These are phyloP conservation scores for Lacanobia oleracea DNA, from an alignment of 2,888 invertebrate species.

Conservation along the genomic window DNA sequence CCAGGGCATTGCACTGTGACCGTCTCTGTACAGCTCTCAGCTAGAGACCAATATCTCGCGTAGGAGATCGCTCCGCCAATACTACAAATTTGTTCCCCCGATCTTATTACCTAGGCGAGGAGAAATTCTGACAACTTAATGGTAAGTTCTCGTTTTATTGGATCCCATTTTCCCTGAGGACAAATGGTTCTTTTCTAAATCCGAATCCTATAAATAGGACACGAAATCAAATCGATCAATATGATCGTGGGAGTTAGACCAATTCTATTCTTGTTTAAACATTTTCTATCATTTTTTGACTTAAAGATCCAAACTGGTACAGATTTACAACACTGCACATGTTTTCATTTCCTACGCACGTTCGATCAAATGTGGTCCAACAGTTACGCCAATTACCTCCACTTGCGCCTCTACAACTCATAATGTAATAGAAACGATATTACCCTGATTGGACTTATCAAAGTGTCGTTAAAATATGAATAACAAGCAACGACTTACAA, in stretches of 20 bases:
- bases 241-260: background rate
- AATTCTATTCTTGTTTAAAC: background rate
- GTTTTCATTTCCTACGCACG: slow-evolving; percentile 39
- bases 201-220: background rate
- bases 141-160: slow-evolving; percentile 24
- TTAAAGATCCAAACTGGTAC: slow-evolving; percentile 8
- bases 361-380: slow-evolving; percentile 48
- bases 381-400: slow-evolving; percentile 53
- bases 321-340: slow-evolving; percentile 29
- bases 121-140: slow-evolving; percentile 29
- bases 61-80: background rate
- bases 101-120: slow-evolving; percentile 26
- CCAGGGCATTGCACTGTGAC: slow-evolving; percentile 16
- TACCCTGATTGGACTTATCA: slow-evolving; percentile 38
- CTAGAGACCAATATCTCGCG: background rate
- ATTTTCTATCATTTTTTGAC: background rate
- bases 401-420: slow-evolving; percentile 28
- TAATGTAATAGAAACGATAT: slow-evolving; percentile 17
- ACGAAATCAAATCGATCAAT: slow-evolving; percentile 7
- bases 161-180: background rate
- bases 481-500: slow-evolving; percentile 8
- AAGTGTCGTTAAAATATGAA: slow-evolving; percentile 24
- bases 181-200: background rate
- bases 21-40: background rate
- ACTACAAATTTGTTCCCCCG: slow-evolving; percentile 19